Evolutionary conservation across 2,797 vertebrate species (phyloP).

Genomic region (Notolabrus celidotus): DNA sequence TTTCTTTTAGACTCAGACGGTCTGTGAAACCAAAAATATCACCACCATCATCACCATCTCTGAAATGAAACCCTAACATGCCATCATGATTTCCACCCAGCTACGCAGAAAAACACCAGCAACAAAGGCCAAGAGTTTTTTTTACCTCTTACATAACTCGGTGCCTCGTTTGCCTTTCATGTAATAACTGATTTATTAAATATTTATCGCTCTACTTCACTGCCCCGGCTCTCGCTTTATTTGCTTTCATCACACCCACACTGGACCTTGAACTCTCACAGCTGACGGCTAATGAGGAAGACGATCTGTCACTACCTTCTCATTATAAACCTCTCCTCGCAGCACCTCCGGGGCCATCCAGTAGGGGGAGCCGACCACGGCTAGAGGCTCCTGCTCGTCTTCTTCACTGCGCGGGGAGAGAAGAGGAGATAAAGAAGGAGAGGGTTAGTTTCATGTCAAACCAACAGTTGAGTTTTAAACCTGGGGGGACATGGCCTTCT

Average conservation of each 20-base stretch:
- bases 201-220: conserved; percentile 44
- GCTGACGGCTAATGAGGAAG: conserved; percentile 6
- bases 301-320: conserved; percentile 87
- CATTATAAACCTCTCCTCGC: conserved; percentile 92
- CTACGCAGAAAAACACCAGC: not conserved
- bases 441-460: not conserved
- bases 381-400: conserved; percentile 87
- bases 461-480: too few species aligned
- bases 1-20: not conserved
- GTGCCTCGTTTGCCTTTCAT: conserved; percentile 6
- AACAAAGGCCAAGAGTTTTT: not conserved
- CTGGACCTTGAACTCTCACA: conserved; percentile 57
- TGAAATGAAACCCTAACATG: not conserved
- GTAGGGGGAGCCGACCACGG: conserved; percentile 95
- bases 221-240: conserved; percentile 15
- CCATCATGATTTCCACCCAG: conserved; percentile 14
- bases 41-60: not conserved
- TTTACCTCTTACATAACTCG: conserved; percentile 34
- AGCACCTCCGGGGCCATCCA: conserved; percentile 99
- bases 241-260: conserved; percentile 37
- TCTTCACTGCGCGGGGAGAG: conserved; percentile 82
- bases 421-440: not conserved
- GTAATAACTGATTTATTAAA: conserved; percentile 39
- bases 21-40: conserved; percentile 1
- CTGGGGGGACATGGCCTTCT: too few species aligned